phyloP scores from a whole-genome alignment of 2,113 vertebrate species.

The Origma solitaria region DNA sequence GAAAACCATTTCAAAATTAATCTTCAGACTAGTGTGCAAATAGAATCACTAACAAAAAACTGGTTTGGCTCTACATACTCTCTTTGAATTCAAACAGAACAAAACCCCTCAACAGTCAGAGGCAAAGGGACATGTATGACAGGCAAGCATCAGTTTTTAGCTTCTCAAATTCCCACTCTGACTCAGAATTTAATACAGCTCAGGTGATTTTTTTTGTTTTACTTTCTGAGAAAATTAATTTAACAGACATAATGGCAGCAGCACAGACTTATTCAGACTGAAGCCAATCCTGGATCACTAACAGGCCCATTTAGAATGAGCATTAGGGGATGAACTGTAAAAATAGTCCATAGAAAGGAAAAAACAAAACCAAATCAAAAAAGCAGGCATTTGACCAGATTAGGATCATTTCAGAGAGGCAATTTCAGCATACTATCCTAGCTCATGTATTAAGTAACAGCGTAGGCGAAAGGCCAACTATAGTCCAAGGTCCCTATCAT shows the following conservation, averaged over 20 bases:
- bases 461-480: background rate
- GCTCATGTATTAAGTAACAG: background rate
- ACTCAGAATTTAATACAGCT: background rate
- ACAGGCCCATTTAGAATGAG: background rate
- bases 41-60: background rate
- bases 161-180: background rate
- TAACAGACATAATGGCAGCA: background rate
- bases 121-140: background rate
- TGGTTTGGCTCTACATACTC: background rate
- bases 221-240: background rate
- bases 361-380: background rate
- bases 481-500: background rate
- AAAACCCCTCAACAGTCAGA: background rate
- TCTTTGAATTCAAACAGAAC: background rate
- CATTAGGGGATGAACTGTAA: background rate
- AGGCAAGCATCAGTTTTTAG: background rate
- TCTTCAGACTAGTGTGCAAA: background rate
- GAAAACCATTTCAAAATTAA: background rate
- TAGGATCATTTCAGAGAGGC: background rate
- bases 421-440: background rate
- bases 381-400: background rate
- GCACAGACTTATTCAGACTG: background rate
- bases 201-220: background rate
- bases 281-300: background rate
- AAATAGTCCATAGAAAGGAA: background rate